Evolutionary conservation across 2,113 vertebrate genomes (phyloP).

Genomic region (Cochlearius cochlearius): DNA sequence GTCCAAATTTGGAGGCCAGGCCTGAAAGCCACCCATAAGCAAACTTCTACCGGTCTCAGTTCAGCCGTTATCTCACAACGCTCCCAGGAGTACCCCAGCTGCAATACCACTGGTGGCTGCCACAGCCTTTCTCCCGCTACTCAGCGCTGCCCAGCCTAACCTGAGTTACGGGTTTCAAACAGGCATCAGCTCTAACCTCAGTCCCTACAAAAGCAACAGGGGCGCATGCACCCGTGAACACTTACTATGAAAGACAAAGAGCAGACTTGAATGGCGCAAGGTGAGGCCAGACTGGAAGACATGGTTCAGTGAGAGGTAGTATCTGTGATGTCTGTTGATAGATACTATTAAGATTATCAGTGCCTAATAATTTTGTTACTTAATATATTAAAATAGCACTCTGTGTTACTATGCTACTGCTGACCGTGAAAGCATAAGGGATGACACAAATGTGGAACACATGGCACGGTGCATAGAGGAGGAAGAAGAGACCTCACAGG

Average conservation of each 20-base stretch:
- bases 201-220: too few relatives aligned
- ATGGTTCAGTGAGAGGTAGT: fast-evolving
- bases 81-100: fast-evolving
- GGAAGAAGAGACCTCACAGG: neutral
- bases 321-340: neutral
- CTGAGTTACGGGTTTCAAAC: fast-evolving
- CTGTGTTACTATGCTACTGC: neutral
- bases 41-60: too few relatives aligned
- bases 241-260: neutral
- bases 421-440: neutral
- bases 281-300: neutral
- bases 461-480: fast-evolving
- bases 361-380: neutral
- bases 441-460: neutral
- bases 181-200: neutral
- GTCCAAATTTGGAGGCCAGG: neutral
- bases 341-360: neutral
- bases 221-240: fast-evolving
- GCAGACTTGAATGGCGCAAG: neutral
- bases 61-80: too few relatives aligned
- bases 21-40: neutral
- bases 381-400: too few relatives aligned
- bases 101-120: neutral
- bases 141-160: neutral
- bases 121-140: neutral